Evolutionary conservation across 2,888 invertebrate species (phyloP), one percentile per base, ranked within the genome.

Genomic region (Lasioglossum zephyrum): DNA sequence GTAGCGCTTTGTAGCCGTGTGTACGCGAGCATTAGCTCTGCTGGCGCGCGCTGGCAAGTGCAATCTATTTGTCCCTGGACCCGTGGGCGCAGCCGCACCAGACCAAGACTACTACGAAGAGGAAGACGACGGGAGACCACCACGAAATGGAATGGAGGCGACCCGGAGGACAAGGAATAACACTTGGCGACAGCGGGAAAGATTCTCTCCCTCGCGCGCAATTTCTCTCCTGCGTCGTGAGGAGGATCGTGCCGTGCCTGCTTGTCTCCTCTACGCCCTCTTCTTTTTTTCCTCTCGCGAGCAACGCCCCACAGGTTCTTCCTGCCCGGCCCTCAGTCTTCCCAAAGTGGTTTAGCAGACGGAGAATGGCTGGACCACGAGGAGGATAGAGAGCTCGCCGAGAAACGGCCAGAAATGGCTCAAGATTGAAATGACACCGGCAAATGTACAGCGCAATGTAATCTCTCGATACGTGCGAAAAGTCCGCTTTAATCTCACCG

Each of bases 161-260:
- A 60, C 74, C 36, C 70, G 73, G 75, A 78, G 86, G 76, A 81
- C 76, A 84, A 86, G 84, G 86, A 91, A 86, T 89, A 89, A 89
- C 82, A 88, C 85, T 89, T 69, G 84, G 41, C 89, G 83, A 87
- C 84, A 88, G 83, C 79, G 53, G 77, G 73, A 70, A 44, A 87
- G 44, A 78, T 78, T 78, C 79, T 83, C 72, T 77, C 78, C 74
- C 75, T 80, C 76, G 66, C 70, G 60, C 73, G 73, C 86, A 82
- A 86, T 86, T 88, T 88, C 73, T 77, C 79, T 87, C 53, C 22
- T 75, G 13, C 41, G 73, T 66, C n/a, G 60, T 81, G n/a, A 31
- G 66, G 78, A 73, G 66, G 80, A 73, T 39, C 73, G 69, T 74
- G 57, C 39, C 47, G 31, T 18, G 22, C 9, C 18, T 26, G 60